Base-by-base conservation (phyloP, 2,113 vertebrate species). In the Sardina pilchardus region DNA sequence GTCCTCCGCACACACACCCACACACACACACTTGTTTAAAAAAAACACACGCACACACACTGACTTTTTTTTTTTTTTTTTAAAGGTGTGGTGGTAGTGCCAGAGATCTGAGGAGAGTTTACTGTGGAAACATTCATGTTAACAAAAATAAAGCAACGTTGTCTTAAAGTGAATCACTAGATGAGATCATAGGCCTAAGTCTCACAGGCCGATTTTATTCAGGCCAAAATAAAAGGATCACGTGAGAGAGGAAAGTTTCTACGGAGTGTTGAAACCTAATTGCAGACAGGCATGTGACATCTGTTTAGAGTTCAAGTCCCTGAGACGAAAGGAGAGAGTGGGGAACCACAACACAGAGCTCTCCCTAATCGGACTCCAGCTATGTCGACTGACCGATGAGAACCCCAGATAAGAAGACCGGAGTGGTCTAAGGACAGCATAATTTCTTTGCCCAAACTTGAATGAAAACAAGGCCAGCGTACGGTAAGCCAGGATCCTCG, bases 1-100 rank as follows among this genome's bases (percentile, higher is more conserved):
- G 12, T 26, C 83, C n/a, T 89, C n/a, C n/a, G 59, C 63, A 30
- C 63, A 71, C 63, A 12, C 59, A n/a, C 59, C 5, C 21, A n/a
- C 59, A 63, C n/a, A 71, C 26, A 71, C 63, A 71, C 63, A 71
- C 63, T 59, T 59, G 53, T 59, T 59, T 59, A 47, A 63, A 43
- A 82, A n/a, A 36, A 2, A 81, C 8, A 85, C 17, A n/a, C 26
- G 21, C n/a, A 43, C 10, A 50, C 47, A 85, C 26, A 16, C 47
- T 19, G 24, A 67, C 59, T 26, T n/a, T n/a, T 6, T 26, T 71
- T 14, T 12, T 34, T 26, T 34, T 34, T 16, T 34, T 34, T n/a
- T n/a, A n/a, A 30, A 71, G n/a, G 63, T 71, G 63, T 71, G 63
- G 63, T 71, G 63, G 26, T 71, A 34, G 30, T 16, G 26, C n/a